Evolutionary conservation across 1,140 invertebrate species (phyloP), one percentile per base, ranked within the genome.

Genomic region (Branchinecta lynchi): DNA sequence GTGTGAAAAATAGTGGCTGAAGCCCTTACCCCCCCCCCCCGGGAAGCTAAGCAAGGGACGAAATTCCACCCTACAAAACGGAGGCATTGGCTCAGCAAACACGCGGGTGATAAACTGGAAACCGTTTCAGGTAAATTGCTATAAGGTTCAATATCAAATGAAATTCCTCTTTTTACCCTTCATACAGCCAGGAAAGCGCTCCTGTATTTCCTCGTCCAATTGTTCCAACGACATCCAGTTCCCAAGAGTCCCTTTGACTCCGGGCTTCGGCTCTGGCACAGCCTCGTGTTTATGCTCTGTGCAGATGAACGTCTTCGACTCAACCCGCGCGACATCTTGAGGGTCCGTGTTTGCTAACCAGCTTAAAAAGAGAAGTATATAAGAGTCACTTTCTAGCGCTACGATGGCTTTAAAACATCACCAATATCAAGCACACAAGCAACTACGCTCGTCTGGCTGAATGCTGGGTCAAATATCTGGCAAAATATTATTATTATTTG

Each of bases 311-410:
- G 97, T 99, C 72, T 87, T 85, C 51, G 90, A 92, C 79, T 99
- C 97, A 0, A 99, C 95, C 44, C 97, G 84, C 0, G 97, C 96
- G 6, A 99, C 97, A 81, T 99, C 97, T 0, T 87, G 87, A 3
- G 96, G 96, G 80, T 99, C 96, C 2, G 96, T 99, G 74, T 86
- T 84, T 2, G 94, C 90, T 72, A 97, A 79, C 88, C 89, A 98
- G 77, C 91, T 93, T 73, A 21, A 66, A 72, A 74, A 67, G 73
- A 74, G 71, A 65, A 69, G 32, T 44, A 51, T 20, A 3, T 15
- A 6, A 3, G 17, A 20, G 51, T 1, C 6, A 6, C 17, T 60
- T 60, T 60, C 51, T 20, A 60, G 12, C 17, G 17, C 17, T 20
- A 12, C 6, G 12, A 20, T 3, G 6, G 17, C 1, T 15, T 60